Evolutionary conservation across 2,113 vertebrate species (phyloP).

Genomic region (Desmodus rotundus): DNA sequence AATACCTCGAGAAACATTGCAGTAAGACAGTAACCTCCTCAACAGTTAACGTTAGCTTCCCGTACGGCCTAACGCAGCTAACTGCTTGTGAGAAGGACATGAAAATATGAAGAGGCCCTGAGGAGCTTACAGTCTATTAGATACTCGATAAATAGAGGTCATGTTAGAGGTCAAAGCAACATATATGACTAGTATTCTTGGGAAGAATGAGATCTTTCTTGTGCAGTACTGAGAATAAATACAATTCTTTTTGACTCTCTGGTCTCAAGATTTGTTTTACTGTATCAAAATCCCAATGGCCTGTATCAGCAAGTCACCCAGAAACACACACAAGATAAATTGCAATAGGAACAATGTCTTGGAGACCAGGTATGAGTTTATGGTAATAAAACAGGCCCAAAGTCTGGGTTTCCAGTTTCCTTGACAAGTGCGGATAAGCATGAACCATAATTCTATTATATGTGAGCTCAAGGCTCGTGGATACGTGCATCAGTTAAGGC

Average conservation of each 20-base stretch:
- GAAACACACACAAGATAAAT: background rate
- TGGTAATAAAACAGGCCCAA: background rate
- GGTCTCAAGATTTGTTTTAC: background rate
- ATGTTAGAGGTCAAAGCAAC: background rate
- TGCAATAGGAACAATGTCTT: background rate
- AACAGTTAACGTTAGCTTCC: background rate
- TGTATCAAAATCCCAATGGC: background rate
- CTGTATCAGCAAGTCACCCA: background rate
- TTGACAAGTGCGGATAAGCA: background rate
- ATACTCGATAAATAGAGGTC: background rate
- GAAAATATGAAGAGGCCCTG: background rate
- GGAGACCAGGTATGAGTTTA: background rate
- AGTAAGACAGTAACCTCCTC: background rate
- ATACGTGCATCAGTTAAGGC: background rate
- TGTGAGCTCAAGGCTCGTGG: background rate
- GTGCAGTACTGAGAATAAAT: background rate
- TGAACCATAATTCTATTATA: background rate
- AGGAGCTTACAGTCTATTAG: background rate
- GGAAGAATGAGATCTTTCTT: background rate
- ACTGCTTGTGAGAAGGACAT: background rate
- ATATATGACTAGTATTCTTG: background rate
- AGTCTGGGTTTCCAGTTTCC: background rate
- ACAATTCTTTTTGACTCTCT: background rate
- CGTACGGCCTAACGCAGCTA: background rate
- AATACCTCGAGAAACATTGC: background rate